Conservation (phyloP, 2,797 vertebrate genomes). For the Hippocampus kuda region DNA sequence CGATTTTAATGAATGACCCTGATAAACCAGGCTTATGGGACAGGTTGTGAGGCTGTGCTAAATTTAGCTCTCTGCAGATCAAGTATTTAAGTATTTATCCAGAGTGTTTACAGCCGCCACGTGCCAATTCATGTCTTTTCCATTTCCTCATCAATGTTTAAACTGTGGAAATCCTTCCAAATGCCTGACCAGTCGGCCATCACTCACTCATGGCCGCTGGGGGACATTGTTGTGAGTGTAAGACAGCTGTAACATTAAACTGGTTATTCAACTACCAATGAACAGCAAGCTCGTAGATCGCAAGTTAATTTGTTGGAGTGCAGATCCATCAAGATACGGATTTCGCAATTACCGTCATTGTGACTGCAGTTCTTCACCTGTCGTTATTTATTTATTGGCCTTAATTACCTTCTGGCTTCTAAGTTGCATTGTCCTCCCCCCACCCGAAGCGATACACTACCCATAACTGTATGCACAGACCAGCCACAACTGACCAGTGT, state of each 20-base stretch:
- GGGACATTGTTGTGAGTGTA: constrained; percentile 6
- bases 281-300: background rate
- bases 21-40: constrained; percentile 30
- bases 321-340: background rate
- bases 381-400: background rate
- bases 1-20: constrained; percentile 51
- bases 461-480: background rate
- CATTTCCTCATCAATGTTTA: constrained; percentile 49
- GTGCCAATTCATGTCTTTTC: constrained; percentile 27
- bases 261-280: background rate
- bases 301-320: background rate
- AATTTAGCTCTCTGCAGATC: constrained; percentile 25
- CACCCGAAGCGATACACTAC: background rate
- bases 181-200: constrained; percentile 21
- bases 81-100: constrained; percentile 36
- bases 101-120: constrained; percentile 21
- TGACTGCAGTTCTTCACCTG: background rate
- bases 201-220: constrained; percentile 8
- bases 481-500: background rate
- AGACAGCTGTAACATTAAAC: constrained; percentile 9
- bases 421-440: background rate
- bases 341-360: background rate
- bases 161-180: constrained; percentile 39
- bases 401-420: background rate
- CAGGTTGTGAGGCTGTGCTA: constrained; percentile 18